phyloP scores from a whole-genome alignment of 2,797 vertebrate genomes.

The Scolopax rusticola region DNA sequence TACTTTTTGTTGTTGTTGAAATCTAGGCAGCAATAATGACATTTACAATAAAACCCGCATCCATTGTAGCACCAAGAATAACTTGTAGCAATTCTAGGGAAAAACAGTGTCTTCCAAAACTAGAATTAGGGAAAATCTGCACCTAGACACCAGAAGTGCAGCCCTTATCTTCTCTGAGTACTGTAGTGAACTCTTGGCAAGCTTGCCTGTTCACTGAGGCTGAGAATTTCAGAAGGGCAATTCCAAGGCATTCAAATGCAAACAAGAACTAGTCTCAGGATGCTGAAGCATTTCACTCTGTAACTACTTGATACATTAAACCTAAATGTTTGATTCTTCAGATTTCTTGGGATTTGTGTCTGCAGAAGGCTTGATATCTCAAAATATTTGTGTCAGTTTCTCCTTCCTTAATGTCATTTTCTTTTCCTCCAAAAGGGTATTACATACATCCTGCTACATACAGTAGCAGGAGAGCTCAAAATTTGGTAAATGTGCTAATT shows the following conservation, averaged over 20 bases:
- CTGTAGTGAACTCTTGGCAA: neutral
- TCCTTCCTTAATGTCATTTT: neutral
- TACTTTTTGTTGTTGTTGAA: neutral
- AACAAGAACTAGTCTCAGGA: neutral
- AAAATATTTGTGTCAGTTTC: neutral
- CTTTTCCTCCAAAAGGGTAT: neutral
- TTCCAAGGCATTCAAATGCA: neutral
- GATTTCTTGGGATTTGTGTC: neutral
- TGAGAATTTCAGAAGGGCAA: neutral
- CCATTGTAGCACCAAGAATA: neutral
- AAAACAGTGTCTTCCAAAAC: neutral
- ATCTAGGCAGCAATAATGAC: neutral
- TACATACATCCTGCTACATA: neutral
- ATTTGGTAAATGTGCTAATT: neutral
- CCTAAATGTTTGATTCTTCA: neutral
- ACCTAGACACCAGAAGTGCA: neutral
- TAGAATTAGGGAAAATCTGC: neutral
- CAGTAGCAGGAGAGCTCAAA: neutral
- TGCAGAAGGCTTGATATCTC: neutral
- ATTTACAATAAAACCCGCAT: neutral
- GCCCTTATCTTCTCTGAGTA: neutral
- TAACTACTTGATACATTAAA: neutral
- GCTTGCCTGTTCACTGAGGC: neutral
- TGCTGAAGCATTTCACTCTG: neutral
- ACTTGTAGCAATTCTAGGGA: neutral